Base-by-base conservation (phyloP, 2,113 vertebrate species). In the Psittacula cyanocephala region DNA sequence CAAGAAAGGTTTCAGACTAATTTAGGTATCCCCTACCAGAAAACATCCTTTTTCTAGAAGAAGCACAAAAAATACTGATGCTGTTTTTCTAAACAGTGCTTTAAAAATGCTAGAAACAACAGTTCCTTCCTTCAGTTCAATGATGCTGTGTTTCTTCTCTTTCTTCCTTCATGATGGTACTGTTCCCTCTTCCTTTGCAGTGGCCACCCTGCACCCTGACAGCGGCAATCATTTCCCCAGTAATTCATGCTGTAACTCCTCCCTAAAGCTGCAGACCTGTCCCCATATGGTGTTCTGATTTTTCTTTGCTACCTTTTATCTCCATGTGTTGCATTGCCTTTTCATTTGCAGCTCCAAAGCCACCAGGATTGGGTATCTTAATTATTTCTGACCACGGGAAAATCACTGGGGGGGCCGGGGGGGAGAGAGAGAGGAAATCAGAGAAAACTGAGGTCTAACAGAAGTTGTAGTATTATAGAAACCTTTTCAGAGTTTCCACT, bases 221-320 rank as follows among this genome's bases (percentile, higher is more conserved):
- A 92, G 88, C 84, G 70, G 72, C 69, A 62, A 94, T 88, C 76
- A 69, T 47, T 96, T 71, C 89, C 79, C 80, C 50, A 13, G 4
- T 25, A 93, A 88, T n/a, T 88, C 79, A 17, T 0, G 10, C 79
- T 49, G 55, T 93, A 96, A 85, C 55, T 96, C 91, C 91, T 87
- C 65, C 72, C 63, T 35, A 63, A 33, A 27, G 23, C 77, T 75
- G 67, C 74, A 94, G 64, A 60, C 70, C 62, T 43, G 62, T 24
- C 81, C 55, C 59, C 47, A 11, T 6, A 41, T 13, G 3, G 0
- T 8, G 68, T 75, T 49, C 81, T 65, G 79, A 5, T 55, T 80
- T 77, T 46, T 9, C 49, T 91, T 15, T 68, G 62, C 83, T 82
- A 46, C 63, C 53, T 88, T 72, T 76, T 74, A 57, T 77, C 39